Percentiles rank a stretch among this genome's conserved stretches.
Conservation (phyloP, 2,888 invertebrate species). For the Tuberolachnus salignus region DNA sequence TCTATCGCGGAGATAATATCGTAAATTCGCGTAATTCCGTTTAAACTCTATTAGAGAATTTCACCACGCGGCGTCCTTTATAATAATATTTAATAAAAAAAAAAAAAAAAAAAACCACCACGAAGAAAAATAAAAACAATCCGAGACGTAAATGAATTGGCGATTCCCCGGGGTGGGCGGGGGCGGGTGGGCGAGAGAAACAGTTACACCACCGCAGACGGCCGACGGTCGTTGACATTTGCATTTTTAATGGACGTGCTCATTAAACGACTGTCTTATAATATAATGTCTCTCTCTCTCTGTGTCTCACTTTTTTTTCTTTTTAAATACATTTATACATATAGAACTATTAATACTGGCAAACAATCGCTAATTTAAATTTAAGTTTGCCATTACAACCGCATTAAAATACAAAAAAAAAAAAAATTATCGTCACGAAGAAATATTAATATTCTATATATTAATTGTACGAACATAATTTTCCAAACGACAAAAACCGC, state of each 20-base stretch:
- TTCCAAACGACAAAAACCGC: too few species aligned
- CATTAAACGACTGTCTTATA: constrained; percentile 36
- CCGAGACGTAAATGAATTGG: neutral
- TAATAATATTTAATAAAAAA: too few species aligned
- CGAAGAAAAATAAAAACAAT: too few species aligned
- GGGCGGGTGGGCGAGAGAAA: neutral
- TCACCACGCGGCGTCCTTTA: too few species aligned
- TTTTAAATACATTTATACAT: too few species aligned
- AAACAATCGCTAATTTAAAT: constrained; percentile 2
- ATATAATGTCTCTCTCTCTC: too few species aligned
- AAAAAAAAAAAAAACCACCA: too few species aligned
- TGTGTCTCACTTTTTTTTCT: neutral
- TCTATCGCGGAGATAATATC: constrained; percentile 8
- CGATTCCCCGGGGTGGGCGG: too few species aligned
- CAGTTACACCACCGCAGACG: constrained; percentile 21
- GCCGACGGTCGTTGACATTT: constrained; percentile 27
- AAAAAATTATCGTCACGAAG: neutral
- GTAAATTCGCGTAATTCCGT: constrained; percentile 1
- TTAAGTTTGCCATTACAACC: constrained; percentile 1
- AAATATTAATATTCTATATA: neutral
- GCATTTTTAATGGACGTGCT: constrained; percentile 36
- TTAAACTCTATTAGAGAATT: constrained; percentile 20
- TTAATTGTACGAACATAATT: neutral
- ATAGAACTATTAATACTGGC: neutral
- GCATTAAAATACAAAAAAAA: neutral